phyloP scores from a whole-genome alignment of 2,113 vertebrate genomes.

The Calyptomena viridis region DNA sequence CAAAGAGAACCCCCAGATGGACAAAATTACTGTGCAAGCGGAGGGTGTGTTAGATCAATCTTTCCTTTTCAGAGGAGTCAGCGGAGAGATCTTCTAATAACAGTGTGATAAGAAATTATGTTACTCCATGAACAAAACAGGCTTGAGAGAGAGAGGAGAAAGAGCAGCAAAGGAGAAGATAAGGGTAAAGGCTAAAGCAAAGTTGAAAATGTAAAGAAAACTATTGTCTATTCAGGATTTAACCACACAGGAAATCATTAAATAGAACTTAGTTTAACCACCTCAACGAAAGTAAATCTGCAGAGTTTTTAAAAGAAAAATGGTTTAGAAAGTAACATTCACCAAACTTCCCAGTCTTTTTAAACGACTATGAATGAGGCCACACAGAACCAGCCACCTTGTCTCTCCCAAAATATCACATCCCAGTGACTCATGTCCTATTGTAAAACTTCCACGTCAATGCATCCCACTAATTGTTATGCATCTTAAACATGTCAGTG shows the following conservation, averaged over 20 bases:
- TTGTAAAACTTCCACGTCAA: not conserved
- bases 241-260: not conserved
- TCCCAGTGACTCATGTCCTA: fast-evolving
- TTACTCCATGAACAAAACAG: not conserved
- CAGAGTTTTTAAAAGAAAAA: not conserved
- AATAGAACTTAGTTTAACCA: not conserved
- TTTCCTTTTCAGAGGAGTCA: not conserved
- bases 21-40: not conserved
- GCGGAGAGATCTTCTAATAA: not conserved
- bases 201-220: not conserved
- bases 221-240: not conserved
- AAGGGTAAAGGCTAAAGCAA: not conserved
- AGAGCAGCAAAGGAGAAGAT: not conserved
- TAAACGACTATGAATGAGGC: not conserved
- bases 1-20: not conserved
- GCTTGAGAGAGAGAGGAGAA: not conserved
- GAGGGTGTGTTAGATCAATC: not conserved
- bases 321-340: not conserved
- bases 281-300: not conserved
- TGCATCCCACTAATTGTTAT: not conserved
- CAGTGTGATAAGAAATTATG: not conserved
- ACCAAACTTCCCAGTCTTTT: not conserved
- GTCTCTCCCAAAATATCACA: not conserved
- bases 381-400: not conserved
- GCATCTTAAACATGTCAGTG: not conserved